Percentiles rank a stretch among this genome's conserved stretches.
Conservation (phyloP, 2,113 vertebrate genomes). For the Lamprologus lemairii region DNA sequence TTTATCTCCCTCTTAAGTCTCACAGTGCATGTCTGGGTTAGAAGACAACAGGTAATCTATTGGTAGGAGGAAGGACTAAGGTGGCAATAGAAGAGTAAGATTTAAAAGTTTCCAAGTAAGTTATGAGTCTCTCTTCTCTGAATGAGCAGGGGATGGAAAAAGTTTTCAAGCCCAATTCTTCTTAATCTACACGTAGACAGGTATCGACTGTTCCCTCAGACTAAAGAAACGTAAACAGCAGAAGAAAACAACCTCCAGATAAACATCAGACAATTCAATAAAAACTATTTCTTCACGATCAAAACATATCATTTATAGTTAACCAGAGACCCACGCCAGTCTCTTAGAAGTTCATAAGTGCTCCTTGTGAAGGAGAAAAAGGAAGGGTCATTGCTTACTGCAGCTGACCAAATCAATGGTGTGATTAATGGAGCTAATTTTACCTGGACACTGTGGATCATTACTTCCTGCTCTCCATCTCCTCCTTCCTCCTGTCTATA, state of each 20-base stretch:
- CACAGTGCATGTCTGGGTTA: background rate
- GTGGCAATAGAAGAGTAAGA: background rate
- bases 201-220: constrained; percentile 26
- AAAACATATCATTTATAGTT: constrained; percentile 37
- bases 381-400: constrained; percentile 5
- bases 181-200: constrained; percentile 34
- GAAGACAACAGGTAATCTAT: background rate
- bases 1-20: background rate
- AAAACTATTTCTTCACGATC: background rate
- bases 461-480: constrained; percentile 50
- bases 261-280: constrained; percentile 2
- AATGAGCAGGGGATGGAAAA: background rate
- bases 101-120: constrained; percentile 16
- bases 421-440: constrained; percentile 74
- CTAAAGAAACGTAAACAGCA: constrained; percentile 7
- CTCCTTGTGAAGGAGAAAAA: background rate
- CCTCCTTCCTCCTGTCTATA: constrained; percentile 13
- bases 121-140: background rate
- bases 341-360: background rate
- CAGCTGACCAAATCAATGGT: constrained; percentile 56
- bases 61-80: background rate
- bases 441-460: constrained; percentile 59
- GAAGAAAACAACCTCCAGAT: background rate
- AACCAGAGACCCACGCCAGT: background rate
- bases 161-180: constrained; percentile 23